Evolutionary conservation across 2,888 invertebrate genomes (phyloP).

Genomic region (Diplolepis rosae): DNA sequence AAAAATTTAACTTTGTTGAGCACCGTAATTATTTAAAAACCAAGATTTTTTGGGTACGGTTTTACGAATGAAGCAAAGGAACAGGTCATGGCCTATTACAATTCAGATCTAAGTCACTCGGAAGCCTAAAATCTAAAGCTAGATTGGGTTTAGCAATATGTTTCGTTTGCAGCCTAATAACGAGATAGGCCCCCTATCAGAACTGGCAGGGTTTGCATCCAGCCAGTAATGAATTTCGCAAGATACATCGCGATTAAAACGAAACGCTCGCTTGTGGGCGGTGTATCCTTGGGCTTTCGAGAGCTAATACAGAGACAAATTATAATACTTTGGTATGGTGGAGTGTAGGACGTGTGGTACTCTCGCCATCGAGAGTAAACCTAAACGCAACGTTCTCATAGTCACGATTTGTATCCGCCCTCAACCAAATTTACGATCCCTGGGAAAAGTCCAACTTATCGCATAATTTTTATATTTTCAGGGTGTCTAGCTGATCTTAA

Average conservation of each 20-base stretch:
- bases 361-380: neutral
- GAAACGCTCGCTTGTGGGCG: slow-evolving; percentile 58
- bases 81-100: slow-evolving; percentile 39
- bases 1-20: too few species aligned
- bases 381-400: slow-evolving; percentile 23
- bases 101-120: slow-evolving; percentile 34
- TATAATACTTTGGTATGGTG: neutral
- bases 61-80: slow-evolving; percentile 48
- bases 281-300: slow-evolving; percentile 65
- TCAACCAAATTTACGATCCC: slow-evolving; percentile 9
- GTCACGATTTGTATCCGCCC: slow-evolving; percentile 16
- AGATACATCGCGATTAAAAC: slow-evolving; percentile 56
- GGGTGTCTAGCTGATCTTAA: too few species aligned
- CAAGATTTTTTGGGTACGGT: too few species aligned
- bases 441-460: slow-evolving; percentile 1
- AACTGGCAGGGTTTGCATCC: slow-evolving; percentile 41
- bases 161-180: slow-evolving; percentile 52
- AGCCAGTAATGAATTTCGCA: slow-evolving; percentile 60
- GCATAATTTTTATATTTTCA: too few species aligned
- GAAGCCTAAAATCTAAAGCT: slow-evolving; percentile 32
- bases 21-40: too few species aligned
- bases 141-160: slow-evolving; percentile 42
- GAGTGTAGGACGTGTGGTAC: slow-evolving; percentile 16
- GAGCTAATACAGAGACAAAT: slow-evolving; percentile 43
- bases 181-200: slow-evolving; percentile 45